These are phyloP conservation scores for Icerya purchasi DNA, from an alignment of 2,888 invertebrate species.

Conservation along the genomic window DNA sequence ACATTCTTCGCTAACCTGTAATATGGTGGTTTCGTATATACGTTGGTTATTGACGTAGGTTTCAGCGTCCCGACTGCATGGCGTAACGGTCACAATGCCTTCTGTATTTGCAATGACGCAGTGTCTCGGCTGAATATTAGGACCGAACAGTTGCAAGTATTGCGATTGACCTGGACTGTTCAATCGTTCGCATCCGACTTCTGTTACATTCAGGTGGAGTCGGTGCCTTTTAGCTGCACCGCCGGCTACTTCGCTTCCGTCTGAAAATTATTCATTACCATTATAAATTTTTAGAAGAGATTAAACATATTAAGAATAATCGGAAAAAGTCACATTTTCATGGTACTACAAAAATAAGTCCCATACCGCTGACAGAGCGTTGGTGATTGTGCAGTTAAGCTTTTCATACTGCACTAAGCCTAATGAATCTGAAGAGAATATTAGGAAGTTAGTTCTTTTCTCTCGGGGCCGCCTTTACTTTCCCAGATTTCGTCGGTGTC, in stretches of 20 bases:
- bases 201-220: constrained; percentile 40
- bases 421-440: too few species aligned
- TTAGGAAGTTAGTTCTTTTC: too few species aligned
- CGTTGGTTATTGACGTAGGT: constrained; percentile 86
- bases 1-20: constrained; percentile 37
- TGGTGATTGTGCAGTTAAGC: too few species aligned
- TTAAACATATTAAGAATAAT: too few species aligned
- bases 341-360: too few species aligned
- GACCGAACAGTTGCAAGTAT: constrained; percentile 56
- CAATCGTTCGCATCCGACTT: constrained; percentile 56
- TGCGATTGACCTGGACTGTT: constrained; percentile 25
- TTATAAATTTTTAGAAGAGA: too few species aligned
- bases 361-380: too few species aligned
- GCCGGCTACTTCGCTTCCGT: constrained; percentile 30
- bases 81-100: constrained; percentile 81
- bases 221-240: constrained; percentile 30
- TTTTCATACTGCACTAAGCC: too few species aligned
- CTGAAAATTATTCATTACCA: constrained; percentile 25
- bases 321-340: too few species aligned
- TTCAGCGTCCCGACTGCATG: constrained; percentile 77
- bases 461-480: too few species aligned
- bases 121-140: constrained; percentile 81
- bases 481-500: too few species aligned
- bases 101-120: constrained; percentile 81
- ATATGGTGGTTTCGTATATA: constrained; percentile 74